These are phyloP conservation scores for Stomatorhinus walkeri DNA, from an alignment of 2,797 vertebrate species.

Conservation along the genomic window DNA sequence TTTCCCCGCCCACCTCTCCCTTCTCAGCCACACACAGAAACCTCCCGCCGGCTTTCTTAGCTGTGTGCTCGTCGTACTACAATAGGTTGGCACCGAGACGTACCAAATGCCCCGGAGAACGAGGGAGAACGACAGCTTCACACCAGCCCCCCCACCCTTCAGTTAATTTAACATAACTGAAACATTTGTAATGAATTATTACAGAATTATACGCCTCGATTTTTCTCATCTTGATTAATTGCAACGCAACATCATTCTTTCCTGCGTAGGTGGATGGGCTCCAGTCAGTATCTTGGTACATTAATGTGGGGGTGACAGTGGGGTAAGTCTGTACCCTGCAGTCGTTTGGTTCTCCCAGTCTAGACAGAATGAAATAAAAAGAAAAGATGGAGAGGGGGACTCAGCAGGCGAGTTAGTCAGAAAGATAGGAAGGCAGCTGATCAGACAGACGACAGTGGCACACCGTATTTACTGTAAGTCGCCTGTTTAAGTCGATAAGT, in stretches of 20 bases:
- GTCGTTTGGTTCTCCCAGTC: background rate
- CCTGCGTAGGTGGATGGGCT: background rate
- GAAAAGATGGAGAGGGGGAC: background rate
- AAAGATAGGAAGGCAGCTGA: background rate
- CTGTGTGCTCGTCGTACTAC: slow-evolving; percentile 6
- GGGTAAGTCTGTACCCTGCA: background rate
- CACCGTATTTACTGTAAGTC: slow-evolving; percentile 11
- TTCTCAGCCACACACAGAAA: slow-evolving; percentile 38
- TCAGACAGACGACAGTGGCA: background rate
- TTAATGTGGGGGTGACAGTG: background rate
- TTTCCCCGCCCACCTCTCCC: slow-evolving; percentile 39
- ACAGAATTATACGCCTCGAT: background rate
- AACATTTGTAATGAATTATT: background rate
- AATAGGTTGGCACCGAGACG: slow-evolving; percentile 12
- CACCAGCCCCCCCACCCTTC: background rate
- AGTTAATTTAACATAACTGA: background rate
- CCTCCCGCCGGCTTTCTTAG: slow-evolving; percentile 33
- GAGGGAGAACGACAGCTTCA: background rate
- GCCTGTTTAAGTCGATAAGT: slow-evolving; percentile 6
- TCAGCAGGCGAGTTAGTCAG: background rate
- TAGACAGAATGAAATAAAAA: background rate
- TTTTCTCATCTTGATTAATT: background rate
- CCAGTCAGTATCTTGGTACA: background rate
- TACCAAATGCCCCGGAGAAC: background rate
- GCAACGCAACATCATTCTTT: background rate